A percentile compares a stretch with the other conserved stretches of the same genome.
Evolutionary conservation across 2,113 vertebrate genomes (phyloP).

Genomic region (Gambusia holbrooki): DNA sequence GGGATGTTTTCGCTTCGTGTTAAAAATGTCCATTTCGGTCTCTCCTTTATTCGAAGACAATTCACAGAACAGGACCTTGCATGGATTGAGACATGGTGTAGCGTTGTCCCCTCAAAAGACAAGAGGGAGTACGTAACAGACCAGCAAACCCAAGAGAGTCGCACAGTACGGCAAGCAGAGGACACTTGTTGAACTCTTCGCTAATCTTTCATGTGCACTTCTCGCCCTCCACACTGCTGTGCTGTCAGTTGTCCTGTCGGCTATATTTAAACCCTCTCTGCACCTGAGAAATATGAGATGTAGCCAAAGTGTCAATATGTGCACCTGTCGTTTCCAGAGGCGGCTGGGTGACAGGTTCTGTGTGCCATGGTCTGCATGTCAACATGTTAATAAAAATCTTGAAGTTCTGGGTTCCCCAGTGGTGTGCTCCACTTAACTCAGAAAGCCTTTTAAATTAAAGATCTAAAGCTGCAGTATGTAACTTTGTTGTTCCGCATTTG

Average conservation of each 20-base stretch:
- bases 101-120: background rate
- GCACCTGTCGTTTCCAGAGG: constrained; percentile 53
- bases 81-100: too few species aligned
- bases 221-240: constrained; percentile 23
- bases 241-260: constrained; percentile 35
- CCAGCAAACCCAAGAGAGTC: constrained; percentile 11
- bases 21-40: background rate
- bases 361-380: constrained; percentile 75
- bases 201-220: constrained; percentile 35
- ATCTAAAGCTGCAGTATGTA: too few species aligned
- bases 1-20: background rate
- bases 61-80: background rate
- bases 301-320: constrained; percentile 60
- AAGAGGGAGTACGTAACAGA: background rate
- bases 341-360: constrained; percentile 48
- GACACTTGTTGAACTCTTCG: constrained; percentile 12
- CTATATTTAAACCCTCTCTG: constrained; percentile 50
- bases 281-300: constrained; percentile 46
- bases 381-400: constrained; percentile 60
- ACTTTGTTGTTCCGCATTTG: too few species aligned
- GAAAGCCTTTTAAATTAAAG: background rate
- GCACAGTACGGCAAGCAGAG: constrained; percentile 47
- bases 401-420: background rate
- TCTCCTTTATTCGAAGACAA: background rate
- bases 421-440: background rate